Base-by-base conservation (phyloP, 1,140 invertebrate genomes). In the Anoplolepis gracilipes region DNA sequence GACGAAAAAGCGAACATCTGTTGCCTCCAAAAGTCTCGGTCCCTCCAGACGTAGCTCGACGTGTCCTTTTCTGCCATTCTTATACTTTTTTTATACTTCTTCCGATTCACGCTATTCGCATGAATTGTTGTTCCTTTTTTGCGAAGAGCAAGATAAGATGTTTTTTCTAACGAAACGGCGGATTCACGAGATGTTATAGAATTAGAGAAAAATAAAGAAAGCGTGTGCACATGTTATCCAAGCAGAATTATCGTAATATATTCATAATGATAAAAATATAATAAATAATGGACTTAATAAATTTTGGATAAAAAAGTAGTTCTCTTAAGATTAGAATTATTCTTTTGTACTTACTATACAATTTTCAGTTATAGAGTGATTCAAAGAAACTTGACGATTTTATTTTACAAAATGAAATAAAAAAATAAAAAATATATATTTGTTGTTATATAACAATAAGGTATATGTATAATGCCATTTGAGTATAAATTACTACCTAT, bases 1-100 rank as follows among this genome's bases (percentile, higher is more conserved):
- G 70, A 22, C 36, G 85, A 61, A 82, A 84, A 87, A 89, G 53
- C 30, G 61, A 79, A 69, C 89, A 90, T 90, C 86, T 90, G 89
- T 84, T 85, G 46, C 87, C 87, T 72, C 30, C 30, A 77, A 62
- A 84, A 30, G 49, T 86, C 79, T 53, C 33, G 87, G 36, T 70
- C n/a, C 59, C 39, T 70, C 57, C 88, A 90, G 89, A 87, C 88
- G 25, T 55, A 59, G 30, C 36, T 33, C 46, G 89, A 87, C 88
- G 25, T 55, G 65, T 30, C 36, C 25, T 55, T 70, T 64, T 36
- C 62, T 78, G 4, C 49, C 25, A n/a, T 81, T 81, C 28, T 7
- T 59, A 67, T 42, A 42, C 67, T 82, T 82, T 82, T 73, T 82
- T 36, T n/a, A n/a, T n/a, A n/a, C 13, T 82, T 84, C 78, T 73